These are phyloP conservation scores for Pseudococcus jackbeardsleyi DNA, from an alignment of 2,888 invertebrate genomes.

Conservation along the genomic window DNA sequence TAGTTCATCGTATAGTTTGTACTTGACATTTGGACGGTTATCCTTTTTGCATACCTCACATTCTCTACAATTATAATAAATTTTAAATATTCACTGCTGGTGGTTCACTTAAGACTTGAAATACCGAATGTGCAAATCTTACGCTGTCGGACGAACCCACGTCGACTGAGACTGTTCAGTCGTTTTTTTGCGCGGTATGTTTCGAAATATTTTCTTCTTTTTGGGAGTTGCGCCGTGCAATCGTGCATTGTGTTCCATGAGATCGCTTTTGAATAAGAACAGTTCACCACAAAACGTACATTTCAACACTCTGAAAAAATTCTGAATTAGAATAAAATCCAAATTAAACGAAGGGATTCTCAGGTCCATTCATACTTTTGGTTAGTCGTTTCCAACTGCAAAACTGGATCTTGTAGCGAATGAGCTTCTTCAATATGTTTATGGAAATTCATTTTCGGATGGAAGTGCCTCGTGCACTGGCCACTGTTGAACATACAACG, in stretches of 20 bases:
- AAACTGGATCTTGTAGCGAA: not conserved
- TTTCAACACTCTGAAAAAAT: not conserved
- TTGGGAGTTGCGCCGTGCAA: not conserved
- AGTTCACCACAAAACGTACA: not conserved
- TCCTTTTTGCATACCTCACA: not conserved
- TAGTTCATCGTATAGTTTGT: conserved; percentile 7
- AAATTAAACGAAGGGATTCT: not conserved
- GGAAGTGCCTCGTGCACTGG: not conserved
- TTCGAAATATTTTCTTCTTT: not conserved
- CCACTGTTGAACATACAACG: not conserved
- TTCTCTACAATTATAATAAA: not conserved
- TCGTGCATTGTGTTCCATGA: not conserved
- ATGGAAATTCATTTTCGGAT: not conserved
- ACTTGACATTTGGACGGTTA: not conserved
- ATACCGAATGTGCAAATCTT: not conserved
- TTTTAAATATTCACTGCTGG: not conserved
- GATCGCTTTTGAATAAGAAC: not conserved
- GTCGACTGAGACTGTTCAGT: not conserved
- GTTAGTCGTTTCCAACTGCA: not conserved
- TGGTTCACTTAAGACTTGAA: not conserved
- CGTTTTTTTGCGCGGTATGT: not conserved
- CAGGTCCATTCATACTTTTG: not conserved
- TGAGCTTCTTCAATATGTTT: not conserved
- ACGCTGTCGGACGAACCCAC: not conserved
- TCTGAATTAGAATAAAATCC: not conserved